phyloP scores from a whole-genome alignment of 2,797 vertebrate species.

The Rhinatrema bivittatum region DNA sequence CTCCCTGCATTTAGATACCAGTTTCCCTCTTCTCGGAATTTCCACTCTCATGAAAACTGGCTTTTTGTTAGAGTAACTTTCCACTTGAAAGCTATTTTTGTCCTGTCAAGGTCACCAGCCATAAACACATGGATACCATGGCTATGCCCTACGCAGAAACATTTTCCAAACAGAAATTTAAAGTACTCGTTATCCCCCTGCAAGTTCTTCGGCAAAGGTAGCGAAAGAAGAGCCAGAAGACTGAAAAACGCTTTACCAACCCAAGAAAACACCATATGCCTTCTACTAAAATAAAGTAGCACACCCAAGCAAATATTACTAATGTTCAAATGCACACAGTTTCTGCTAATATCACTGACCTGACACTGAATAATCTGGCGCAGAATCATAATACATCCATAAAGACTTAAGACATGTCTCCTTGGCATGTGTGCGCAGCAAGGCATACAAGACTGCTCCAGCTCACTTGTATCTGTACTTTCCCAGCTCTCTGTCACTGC shows the following conservation, averaged over 20 bases:
- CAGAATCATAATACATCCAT: no score
- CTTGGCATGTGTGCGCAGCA: no score
- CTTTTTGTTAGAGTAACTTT: constrained; percentile 10
- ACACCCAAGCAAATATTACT: no score
- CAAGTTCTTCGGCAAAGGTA: not conserved
- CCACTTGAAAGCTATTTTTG: constrained; percentile 18
- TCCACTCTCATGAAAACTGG: not conserved
- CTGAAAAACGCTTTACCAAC: constrained; percentile 8
- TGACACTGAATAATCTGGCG: no score
- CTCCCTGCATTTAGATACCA: constrained; percentile 1
- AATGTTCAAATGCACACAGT: no score
- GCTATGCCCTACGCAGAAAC: fast-evolving
- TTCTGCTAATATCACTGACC: no score
- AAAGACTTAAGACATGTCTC: no score
- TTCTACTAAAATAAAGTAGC: no score
- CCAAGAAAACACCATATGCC: not conserved
- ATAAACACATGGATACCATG: constrained; percentile 1
- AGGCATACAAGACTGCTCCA: no score
- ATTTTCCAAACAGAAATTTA: not conserved
- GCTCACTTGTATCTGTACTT: no score
- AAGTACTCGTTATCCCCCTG: not conserved
- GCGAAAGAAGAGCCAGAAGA: constrained; percentile 5
- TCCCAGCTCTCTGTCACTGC: no score
- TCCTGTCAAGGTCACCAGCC: constrained; percentile 1
- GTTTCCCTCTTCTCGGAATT: constrained; percentile 23